Percentiles rank a stretch among this genome's conserved stretches.
Conservation (phyloP, 2,888 invertebrate species). For the Leptinotarsa tumamoca region DNA sequence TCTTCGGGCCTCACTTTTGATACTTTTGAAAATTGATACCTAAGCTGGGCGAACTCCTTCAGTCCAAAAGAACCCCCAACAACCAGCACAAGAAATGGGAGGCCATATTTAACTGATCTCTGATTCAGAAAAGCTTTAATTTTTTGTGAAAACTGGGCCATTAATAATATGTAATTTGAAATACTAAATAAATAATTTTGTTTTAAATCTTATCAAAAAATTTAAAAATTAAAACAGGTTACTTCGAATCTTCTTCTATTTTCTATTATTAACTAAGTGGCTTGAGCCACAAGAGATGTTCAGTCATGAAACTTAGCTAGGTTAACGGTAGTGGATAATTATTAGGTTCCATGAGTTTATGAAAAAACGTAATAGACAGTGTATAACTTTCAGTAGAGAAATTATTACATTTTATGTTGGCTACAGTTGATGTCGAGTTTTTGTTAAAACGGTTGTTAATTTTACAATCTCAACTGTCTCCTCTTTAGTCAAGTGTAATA, state of each 20-base stretch:
- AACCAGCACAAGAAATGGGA: constrained; percentile 80
- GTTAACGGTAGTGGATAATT: no score
- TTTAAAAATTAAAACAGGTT: neutral
- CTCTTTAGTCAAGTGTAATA: no score
- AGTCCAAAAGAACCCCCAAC: constrained; percentile 84
- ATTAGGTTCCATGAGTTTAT: no score
- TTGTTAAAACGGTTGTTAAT: no score
- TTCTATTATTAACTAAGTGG: no score
- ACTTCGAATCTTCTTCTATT: neutral
- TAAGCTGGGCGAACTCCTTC: constrained; percentile 79
- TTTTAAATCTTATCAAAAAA: neutral
- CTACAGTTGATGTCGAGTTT: no score
- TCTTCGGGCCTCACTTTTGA: constrained; percentile 74
- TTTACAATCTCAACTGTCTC: no score
- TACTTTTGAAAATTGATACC: constrained; percentile 74
- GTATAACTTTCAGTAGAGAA: no score
- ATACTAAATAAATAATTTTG: neutral
- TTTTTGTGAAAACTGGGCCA: constrained; percentile 18
- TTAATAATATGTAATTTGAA: neutral
- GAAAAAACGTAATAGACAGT: no score
- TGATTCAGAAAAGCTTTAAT: constrained; percentile 47
- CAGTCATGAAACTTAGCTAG: no score
- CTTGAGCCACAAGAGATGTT: no score
- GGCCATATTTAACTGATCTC: constrained; percentile 71
- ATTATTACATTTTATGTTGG: no score